These are phyloP conservation scores for Coenonympha arcania DNA, from an alignment of 2,888 invertebrate genomes.

Conservation along the genomic window DNA sequence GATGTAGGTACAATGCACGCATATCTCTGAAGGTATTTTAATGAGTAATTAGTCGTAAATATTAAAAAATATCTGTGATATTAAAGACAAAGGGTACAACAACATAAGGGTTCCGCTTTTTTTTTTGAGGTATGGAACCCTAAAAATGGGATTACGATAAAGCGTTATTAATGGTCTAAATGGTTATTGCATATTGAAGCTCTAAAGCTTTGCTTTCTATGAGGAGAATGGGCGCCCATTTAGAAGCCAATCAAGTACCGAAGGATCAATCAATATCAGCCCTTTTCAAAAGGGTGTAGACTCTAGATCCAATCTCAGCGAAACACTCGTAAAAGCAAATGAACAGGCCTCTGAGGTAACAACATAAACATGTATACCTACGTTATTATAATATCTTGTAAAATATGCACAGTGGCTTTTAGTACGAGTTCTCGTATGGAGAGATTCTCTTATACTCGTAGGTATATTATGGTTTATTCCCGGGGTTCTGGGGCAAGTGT, in stretches of 20 bases:
- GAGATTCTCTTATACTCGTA: background rate
- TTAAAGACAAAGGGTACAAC: too few species aligned
- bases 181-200: too few species aligned
- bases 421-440: background rate
- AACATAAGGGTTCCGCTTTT: too few species aligned
- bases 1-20: too few species aligned
- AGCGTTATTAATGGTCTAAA: too few species aligned
- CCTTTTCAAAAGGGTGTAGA: background rate
- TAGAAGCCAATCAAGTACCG: background rate
- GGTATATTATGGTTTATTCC: background rate
- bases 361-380: conserved; percentile 2
- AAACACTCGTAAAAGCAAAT: conserved; percentile 7
- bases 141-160: too few species aligned
- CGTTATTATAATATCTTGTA: background rate
- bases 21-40: too few species aligned
- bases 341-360: conserved; percentile 1
- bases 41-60: too few species aligned
- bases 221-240: background rate
- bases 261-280: background rate
- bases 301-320: conserved; percentile 5
- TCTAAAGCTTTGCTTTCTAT: background rate
- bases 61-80: too few species aligned
- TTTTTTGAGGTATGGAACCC: too few species aligned
- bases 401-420: background rate
- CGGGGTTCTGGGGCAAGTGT: too few species aligned